These are phyloP conservation scores for Sebastes elongatus DNA, from an alignment of 2,797 vertebrate genomes.

Conservation along the genomic window DNA sequence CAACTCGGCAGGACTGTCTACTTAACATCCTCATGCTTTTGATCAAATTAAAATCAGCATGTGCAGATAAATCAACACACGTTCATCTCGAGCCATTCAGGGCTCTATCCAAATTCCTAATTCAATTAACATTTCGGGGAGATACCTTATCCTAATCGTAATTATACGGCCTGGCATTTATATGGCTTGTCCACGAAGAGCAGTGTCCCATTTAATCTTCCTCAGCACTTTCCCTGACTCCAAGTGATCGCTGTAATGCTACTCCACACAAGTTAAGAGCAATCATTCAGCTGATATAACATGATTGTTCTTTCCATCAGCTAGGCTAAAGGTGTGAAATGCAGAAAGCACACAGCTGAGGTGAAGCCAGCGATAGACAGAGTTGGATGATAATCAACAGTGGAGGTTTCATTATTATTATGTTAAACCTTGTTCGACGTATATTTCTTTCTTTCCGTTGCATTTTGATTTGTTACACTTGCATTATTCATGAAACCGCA, in stretches of 20 bases:
- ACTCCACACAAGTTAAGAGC: conserved; percentile 40
- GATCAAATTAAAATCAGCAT: conserved; percentile 57
- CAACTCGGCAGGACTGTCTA: conserved; percentile 33
- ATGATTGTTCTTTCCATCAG: conserved; percentile 47
- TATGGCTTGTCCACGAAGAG: conserved; percentile 47
- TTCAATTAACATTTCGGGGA: conserved; percentile 67
- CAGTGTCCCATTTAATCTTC: conserved; percentile 45
- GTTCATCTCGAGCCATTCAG: conserved; percentile 36
- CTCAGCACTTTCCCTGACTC: conserved; percentile 14
- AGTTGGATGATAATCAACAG: conserved; percentile 42
- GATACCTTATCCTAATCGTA: conserved; percentile 46
- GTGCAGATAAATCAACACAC: conserved; percentile 16
- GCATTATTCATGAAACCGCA: conserved; percentile 55
- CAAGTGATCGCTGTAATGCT: conserved; percentile 24
- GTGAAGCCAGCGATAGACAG: background rate
- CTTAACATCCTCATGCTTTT: conserved; percentile 34
- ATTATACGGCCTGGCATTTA: conserved; percentile 63
- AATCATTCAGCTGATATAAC: conserved; percentile 48
- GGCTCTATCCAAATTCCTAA: conserved; percentile 43
- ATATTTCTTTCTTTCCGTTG: conserved; percentile 29
- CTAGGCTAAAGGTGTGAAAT: conserved; percentile 51
- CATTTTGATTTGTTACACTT: conserved; percentile 39
- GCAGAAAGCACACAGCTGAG: conserved; percentile 9
- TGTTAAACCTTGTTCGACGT: conserved; percentile 45
- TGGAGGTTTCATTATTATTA: conserved; percentile 42